Base-by-base conservation (phyloP, 1,140 invertebrate genomes). In the Lethocerus indicus region DNA sequence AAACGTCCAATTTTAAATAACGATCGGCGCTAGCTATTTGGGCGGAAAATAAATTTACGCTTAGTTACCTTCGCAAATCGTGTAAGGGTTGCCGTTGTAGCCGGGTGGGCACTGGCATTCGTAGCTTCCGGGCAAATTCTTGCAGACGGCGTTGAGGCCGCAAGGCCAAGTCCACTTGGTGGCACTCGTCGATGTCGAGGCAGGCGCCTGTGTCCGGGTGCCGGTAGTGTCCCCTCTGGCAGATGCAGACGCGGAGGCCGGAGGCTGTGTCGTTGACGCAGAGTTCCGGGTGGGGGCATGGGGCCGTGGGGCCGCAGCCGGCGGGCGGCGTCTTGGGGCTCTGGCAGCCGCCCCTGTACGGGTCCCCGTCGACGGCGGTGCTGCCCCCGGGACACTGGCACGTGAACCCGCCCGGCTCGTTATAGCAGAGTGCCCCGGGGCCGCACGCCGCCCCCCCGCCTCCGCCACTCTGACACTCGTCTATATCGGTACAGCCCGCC, bases 81-180 rank as follows among this genome's bases (percentile, higher is more conserved):
- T 72, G 60, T 86, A 90, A 6, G 87, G 86, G 67, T 90, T 89
- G n/a, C 87, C 87, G 58, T 83, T 83, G 59, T 83, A 89, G 7
- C 83, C 83, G 27, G 76, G 67, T 1, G 87, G 84, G 60, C 89
- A 94, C 57, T 86, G 83, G 59, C 88, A 93, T 65, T 90, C 87
- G 60, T 91, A 94, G 59, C 86, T 88, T n/a, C 89, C 89, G 0
- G 87, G 87, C 35, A 91, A 64, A 66, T 94, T 94, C 65, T 88
- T 90, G 61, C 89, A 93, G 37, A 90, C 75, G 2, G 87, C 86
- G 63, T 89, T 87, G 4, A 83, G 61, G 1, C 87, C 88, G 64
- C 88, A 93, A 2, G 81, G 75, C 1, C 78, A 73, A 53, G 81
- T 82, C 9, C 78, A 78, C 29, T 73, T 64, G 0, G 74, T 67